A percentile compares a stretch with the other conserved stretches of the same genome.
phyloP scores from a whole-genome alignment of 1,140 invertebrate genomes.

The Dendroctonus ponderosae region DNA sequence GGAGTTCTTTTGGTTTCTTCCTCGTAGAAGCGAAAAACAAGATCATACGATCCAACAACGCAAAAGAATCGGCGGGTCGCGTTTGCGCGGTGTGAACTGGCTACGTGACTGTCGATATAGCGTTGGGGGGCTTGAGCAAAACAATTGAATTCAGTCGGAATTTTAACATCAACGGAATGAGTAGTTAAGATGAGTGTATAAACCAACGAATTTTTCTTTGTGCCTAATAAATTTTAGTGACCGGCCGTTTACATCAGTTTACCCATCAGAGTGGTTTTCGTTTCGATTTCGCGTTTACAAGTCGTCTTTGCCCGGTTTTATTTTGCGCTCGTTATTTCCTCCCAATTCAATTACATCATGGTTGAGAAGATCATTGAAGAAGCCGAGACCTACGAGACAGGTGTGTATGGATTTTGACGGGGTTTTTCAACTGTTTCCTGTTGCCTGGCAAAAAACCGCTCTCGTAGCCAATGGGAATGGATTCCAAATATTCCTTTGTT shows the following conservation, averaged over 20 bases:
- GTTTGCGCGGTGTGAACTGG: conserved; percentile 28
- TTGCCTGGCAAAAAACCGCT: neutral
- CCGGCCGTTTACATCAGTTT: conserved; percentile 38
- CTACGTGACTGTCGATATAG: conserved; percentile 39
- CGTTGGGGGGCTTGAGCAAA: conserved; percentile 28
- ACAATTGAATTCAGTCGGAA: conserved; percentile 41
- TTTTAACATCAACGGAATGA: conserved; percentile 45
- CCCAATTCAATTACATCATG: conserved; percentile 40
- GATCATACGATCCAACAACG: conserved; percentile 43
- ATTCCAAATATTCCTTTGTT: conserved; percentile 18
- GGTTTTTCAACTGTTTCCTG: neutral
- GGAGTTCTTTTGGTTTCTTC: no score
- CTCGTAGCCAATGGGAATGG: neutral
- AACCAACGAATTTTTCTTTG: conserved; percentile 46
- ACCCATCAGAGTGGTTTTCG: conserved; percentile 25
- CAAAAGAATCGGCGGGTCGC: conserved; percentile 13
- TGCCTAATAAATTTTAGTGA: conserved; percentile 42
- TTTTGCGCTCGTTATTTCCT: neutral
- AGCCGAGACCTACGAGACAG: conserved; percentile 46
- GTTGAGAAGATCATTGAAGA: conserved; percentile 49
- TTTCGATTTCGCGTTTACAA: conserved; percentile 20
- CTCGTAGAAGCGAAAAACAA: conserved; percentile 14
- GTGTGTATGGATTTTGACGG: conserved; percentile 33
- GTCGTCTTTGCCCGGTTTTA: conserved; percentile 4
- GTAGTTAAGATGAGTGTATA: conserved; percentile 43